Percentiles rank a stretch among this genome's conserved stretches.
phyloP scores from a whole-genome alignment of 2,888 invertebrate species.

The Pristionchus arcanus region DNA sequence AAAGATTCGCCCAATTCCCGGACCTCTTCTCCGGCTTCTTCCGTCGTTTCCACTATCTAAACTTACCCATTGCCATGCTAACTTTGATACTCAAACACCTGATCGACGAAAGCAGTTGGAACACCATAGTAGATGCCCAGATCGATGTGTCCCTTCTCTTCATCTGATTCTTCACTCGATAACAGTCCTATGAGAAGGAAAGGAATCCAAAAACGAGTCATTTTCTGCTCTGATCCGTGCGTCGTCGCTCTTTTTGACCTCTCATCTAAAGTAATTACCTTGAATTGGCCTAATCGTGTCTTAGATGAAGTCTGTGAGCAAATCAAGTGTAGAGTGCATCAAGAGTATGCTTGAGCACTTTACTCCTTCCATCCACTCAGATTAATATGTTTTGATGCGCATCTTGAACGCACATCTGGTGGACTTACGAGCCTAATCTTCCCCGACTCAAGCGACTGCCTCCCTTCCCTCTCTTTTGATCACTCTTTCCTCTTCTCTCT shows the following conservation, averaged over 20 bases:
- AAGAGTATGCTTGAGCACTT: not conserved
- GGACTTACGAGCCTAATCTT: constrained; percentile 23
- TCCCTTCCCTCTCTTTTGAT: not conserved
- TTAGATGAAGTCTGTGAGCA: not conserved
- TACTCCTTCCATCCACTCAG: not conserved
- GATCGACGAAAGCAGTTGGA: not conserved
- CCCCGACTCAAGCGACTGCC: not conserved
- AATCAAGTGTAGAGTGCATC: not conserved
- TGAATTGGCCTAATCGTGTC: not conserved
- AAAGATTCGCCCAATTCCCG: not conserved
- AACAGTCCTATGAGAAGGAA: not conserved
- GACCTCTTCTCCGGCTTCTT: not conserved
- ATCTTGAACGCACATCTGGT: not conserved
- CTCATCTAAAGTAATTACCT: not conserved
- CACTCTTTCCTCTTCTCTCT: not conserved
- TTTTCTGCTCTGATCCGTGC: not conserved
- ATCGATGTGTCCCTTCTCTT: not conserved
- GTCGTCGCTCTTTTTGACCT: not conserved
- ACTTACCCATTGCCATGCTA: not conserved
- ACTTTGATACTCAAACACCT: not conserved
- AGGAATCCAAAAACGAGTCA: not conserved
- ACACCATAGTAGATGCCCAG: not conserved
- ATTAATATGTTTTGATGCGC: not conserved
- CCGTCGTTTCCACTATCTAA: not conserved
- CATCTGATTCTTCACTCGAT: not conserved